Base-by-base conservation (phyloP, 2,888 invertebrate genomes). In the Oligia strigilis region DNA sequence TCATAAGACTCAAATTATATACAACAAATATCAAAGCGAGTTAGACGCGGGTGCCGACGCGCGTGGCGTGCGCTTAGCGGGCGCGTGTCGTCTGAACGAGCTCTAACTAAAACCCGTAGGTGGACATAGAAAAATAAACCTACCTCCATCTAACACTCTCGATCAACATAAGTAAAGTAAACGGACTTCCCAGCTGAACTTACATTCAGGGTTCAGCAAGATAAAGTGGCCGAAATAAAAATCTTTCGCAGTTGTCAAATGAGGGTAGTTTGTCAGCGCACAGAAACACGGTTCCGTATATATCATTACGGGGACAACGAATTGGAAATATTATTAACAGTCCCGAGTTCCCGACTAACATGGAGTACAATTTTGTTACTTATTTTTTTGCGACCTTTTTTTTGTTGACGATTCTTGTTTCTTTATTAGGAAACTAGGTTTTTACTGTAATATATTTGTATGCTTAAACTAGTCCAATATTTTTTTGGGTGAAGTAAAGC, bases 231-330 rank as follows among this genome's bases (percentile, higher is more conserved):
- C 73, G 46, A 84, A 87, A 89, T 87, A 89, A 87, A 85, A 88
- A 89, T 87, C 83, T 81, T 84, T 78, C 82, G 73, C 82, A 81
- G 80, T 85, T 89, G 90, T 84, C 89, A 90, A 89, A 88, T 89
- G 90, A 80, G 82, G 74, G 77, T 78, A 84, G 87, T 89, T 87
- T 87, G 89, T 89, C 89, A 84, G 82, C 74, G 77, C 81, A 72
- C 77, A 78, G 81, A 75, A 75, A 86, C 90, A 89, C 79, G 81
- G 80, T 74, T 82, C 79, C 82, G 78, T 77, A 87, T 90, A 84
- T 85, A 79, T 88, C 83, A 87, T 87, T 88, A 84, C 83, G 75
- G 62, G 85, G 82, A 78, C 83, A 81, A 82, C 72, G 83, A 83
- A 87, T 87, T 88, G 85, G 77, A 79, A 89, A 82, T 85, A 89